Percentiles rank a stretch among this genome's conserved stretches.
phyloP scores from a whole-genome alignment of 2,113 vertebrate species.

The Sitta europaea region DNA sequence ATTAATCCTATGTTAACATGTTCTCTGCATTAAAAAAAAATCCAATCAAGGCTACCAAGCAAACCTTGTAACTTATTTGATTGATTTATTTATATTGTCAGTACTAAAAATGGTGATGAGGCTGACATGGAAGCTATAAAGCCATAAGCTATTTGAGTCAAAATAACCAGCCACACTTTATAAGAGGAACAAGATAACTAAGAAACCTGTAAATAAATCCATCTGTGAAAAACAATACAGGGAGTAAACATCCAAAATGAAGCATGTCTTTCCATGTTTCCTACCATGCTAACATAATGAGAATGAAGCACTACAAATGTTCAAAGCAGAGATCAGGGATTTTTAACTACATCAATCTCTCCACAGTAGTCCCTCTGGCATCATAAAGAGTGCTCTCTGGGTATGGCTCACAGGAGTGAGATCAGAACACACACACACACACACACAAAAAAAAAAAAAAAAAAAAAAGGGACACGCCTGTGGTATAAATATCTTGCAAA shows the following conservation, averaged over 20 bases:
- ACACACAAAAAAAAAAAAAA: not conserved
- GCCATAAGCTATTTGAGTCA: not conserved
- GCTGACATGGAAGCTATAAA: not conserved
- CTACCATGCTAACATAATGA: conserved; percentile 32
- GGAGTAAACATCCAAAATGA: conserved; percentile 31
- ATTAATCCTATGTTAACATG: conserved; percentile 3
- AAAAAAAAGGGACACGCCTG: not conserved
- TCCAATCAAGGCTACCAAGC: not conserved
- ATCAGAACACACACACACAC: not conserved
- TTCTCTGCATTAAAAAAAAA: not conserved
- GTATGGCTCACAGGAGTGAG: conserved; percentile 2
- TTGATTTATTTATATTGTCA: not conserved
- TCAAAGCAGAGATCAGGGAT: conserved; percentile 36
- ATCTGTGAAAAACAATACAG: conserved; percentile 18
- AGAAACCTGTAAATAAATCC: conserved; percentile 39
- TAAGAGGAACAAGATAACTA: not conserved
- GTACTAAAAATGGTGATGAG: not conserved
- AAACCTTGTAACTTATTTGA: not conserved
- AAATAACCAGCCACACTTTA: not conserved
- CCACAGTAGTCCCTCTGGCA: not conserved
- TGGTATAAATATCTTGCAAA: not conserved
- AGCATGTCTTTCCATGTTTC: not conserved
- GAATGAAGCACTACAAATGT: conserved; percentile 22
- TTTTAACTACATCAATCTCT: conserved; percentile 37
- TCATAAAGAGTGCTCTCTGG: not conserved